Percentiles rank a stretch among this genome's conserved stretches.
These are phyloP conservation scores for Cebus imitator DNA, from an alignment of 2,113 vertebrate species.

Conservation along the genomic window DNA sequence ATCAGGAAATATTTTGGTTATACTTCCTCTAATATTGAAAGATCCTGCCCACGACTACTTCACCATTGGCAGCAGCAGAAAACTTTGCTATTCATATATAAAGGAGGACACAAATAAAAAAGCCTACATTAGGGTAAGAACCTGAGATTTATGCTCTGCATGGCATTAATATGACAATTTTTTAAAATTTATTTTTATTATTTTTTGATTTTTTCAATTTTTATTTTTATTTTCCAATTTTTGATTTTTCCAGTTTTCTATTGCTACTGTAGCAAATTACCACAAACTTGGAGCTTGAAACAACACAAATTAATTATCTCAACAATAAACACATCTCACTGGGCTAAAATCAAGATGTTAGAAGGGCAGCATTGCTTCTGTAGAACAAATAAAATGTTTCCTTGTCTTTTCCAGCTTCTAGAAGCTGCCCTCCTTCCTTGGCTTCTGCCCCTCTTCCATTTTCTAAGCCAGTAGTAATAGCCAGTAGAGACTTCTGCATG, in stretches of 20 bases:
- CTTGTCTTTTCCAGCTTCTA: neutral
- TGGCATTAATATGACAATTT: too few relatives aligned
- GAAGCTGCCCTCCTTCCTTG: fast-evolving
- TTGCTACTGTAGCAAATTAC: neutral
- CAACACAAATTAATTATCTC: neutral
- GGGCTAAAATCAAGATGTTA: neutral
- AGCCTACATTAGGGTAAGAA: fast-evolving
- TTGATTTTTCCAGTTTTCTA: neutral
- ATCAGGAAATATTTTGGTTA: neutral
- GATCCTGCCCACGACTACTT: neutral
- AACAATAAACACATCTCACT: neutral
- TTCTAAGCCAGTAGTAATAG: fast-evolving
- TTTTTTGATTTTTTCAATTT: too few relatives aligned
- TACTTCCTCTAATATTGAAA: neutral
- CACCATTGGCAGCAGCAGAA: neutral
- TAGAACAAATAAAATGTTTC: fast-evolving
- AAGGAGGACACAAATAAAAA: neutral
- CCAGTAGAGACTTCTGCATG: neutral
- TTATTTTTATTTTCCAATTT: too few relatives aligned
- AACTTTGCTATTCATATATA: neutral
- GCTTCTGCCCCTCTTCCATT: fast-evolving
- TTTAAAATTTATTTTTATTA: too few relatives aligned
- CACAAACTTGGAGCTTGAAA: too few relatives aligned
- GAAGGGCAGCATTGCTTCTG: neutral
- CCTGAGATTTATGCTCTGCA: too few relatives aligned